Conservation (phyloP, 2,113 vertebrate species). For the Pan troglodytes region NHGRI_mPanTro3-v2.1_pri NC_072403.2:107858001-107858500, state of each 20-base stretch:
- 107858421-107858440: not conserved
- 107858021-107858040: not conserved
- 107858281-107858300: not conserved
- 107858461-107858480: not conserved
- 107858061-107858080: not conserved
- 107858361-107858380: not conserved
- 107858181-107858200: not conserved
- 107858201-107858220: not conserved
- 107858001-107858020: not conserved
- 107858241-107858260: not conserved
- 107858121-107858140: not conserved
- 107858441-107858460: not conserved
- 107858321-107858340: not conserved
- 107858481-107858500: not conserved
- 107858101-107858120: not conserved
- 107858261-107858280: not conserved
- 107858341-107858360: not conserved
- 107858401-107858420: not conserved
- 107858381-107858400: not conserved
- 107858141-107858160: not conserved
- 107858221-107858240: not conserved
- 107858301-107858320: not conserved
- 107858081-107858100: not conserved
- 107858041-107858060: conserved; percentile 29
- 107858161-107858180: not conserved